Evolutionary conservation across 2,113 vertebrate species (phyloP), one percentile per base, ranked within the genome.

Genomic region (Fulmarus glacialis): DNA sequence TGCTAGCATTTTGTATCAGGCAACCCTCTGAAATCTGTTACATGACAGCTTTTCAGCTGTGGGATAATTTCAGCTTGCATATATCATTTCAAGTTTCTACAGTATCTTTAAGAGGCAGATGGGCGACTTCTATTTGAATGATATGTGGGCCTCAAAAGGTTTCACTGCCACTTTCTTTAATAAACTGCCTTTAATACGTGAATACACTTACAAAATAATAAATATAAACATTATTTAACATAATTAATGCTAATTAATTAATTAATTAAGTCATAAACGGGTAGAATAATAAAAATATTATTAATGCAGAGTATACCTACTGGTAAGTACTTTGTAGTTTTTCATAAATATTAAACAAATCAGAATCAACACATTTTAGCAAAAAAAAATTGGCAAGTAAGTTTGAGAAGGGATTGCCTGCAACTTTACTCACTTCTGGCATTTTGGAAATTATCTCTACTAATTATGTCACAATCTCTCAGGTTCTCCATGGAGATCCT

Each of bases 401-500:
- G 59, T 74, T 93, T 1, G 6, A 75, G 64, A 82, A 68, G 36
- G 73, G 60, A 82, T 91, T 91, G 60, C 47, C 50, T 94, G 56
- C 8, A 87, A 89, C 48, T 89, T 90, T 77, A 86, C 32, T 73
- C 47, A 78, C 47, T 85, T 87, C 60, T 92, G 72, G 34, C 56
- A 93, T 94, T 96, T 91, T 85, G 40, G 70, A 97, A 93, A 70
- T 87, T 68, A 59, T 82, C 64, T 82, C 56, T 47, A 38, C 45
- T 94, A 81, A 92, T 91, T 93, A 74, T 84, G 52, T 95, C 90
- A 91, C 83, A 78, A 45, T 87, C 52, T 68, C 72, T 78, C 34
- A 87, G 72, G 75, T 93, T 95, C 30, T 96, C 91, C 80, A 87
- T 84, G 68, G 89, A 92, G 68, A 93, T 81, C 60, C 66, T 85